phyloP scores from a whole-genome alignment of 2,113 vertebrate species.

The Coryphaenoides rupestris region DNA sequence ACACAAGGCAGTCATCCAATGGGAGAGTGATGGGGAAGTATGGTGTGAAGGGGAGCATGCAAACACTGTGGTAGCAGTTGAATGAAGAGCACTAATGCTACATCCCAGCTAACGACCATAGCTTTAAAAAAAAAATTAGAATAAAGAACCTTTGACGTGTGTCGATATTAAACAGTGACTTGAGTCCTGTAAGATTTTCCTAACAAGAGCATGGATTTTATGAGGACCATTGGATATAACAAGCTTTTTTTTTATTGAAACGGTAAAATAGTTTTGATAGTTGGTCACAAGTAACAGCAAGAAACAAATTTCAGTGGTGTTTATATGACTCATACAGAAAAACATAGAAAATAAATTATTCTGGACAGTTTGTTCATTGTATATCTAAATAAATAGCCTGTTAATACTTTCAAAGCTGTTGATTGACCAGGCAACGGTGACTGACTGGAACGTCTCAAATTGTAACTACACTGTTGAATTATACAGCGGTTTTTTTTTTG shows the following conservation, averaged over 20 bases:
- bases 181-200: background rate
- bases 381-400: background rate
- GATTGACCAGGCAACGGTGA: too few species aligned
- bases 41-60: slow-evolving; percentile 78
- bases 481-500: background rate
- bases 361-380: background rate
- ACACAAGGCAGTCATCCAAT: slow-evolving; percentile 75
- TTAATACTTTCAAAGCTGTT: background rate
- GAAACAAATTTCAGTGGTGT: too few species aligned
- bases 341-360: slow-evolving; percentile 1
- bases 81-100: slow-evolving; percentile 2
- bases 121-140: background rate
- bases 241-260: background rate
- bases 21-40: slow-evolving; percentile 48
- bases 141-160: background rate
- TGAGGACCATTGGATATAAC: background rate
- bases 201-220: background rate
- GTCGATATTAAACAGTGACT: background rate
- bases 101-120: slow-evolving; percentile 5
- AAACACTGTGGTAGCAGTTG: slow-evolving; percentile 73
- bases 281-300: too few species aligned
- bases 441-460: background rate
- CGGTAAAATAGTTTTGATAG: background rate
- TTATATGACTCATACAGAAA: background rate
- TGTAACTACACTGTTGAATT: background rate